Base-by-base conservation (phyloP, 1,140 invertebrate species). In the Druon quercuslanigerum region DNA sequence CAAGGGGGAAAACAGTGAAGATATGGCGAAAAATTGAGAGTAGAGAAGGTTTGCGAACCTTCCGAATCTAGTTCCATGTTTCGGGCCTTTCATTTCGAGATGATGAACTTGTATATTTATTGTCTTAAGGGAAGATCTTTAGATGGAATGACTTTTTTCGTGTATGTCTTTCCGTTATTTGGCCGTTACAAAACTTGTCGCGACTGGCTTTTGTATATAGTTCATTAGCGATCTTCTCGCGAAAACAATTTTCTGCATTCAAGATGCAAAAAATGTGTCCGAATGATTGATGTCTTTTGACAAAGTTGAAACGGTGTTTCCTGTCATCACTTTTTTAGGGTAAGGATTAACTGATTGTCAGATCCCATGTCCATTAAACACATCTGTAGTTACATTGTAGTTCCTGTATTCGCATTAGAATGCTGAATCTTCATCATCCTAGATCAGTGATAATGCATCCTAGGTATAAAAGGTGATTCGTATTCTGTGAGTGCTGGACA, bases 101-200 rank as follows among this genome's bases (percentile, higher is more conserved):
- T 66, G 60, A 66, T 66, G 13, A 66, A 66, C 25, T 66, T 66
- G 60, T 40, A 66, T 46, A 66, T 66, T 66, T 66, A 14, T 66
- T 40, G 46, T 66, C 60, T 16, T 66, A 66, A 46, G 57, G 60
- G 25, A 25, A 14, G 13, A 40, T 66, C 60, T 66, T 66, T 66
- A 46, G 60, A 66, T 66, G 60, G 40, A 66, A 40, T 40, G 14
- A 66, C 40, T 66, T 14, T 66, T 66, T 33, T 25, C 20, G 20
- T n/a, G 13, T 33, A 11, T 46, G 7, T 46, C 7, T 66, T 16
- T 46, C 14, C n/a, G 16, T 40, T 40, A 8, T 40, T 19, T 25
- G 19, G 3, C 25, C 25, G 13, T 40, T 66, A 19, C 52, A 54
- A 54, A 54, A 54, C 52, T 54, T n/a, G 7, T 54, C 8, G 25